Percentiles rank a stretch among this genome's conserved stretches.
phyloP scores from a whole-genome alignment of 2,888 invertebrate species.

The Neoitamus cyanurus region DNA sequence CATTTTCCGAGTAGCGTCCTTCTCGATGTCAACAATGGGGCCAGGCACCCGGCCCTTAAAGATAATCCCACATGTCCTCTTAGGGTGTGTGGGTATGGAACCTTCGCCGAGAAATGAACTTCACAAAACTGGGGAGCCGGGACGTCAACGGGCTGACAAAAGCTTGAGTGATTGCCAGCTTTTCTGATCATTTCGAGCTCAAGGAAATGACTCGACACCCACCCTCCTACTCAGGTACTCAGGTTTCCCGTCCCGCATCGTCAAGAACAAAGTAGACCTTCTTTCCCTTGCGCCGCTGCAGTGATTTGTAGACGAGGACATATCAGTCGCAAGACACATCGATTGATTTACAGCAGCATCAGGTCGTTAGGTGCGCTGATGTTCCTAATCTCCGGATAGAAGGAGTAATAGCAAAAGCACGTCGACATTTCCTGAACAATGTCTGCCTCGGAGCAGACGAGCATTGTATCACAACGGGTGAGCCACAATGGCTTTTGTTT shows the following conservation, averaged over 20 bases:
- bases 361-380: background rate
- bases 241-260: too few species aligned
- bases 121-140: background rate
- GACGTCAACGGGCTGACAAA: constrained; percentile 1
- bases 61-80: background rate
- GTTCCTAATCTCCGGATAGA: background rate
- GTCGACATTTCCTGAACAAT: background rate
- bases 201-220: background rate
- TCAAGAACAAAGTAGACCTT: background rate
- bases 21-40: background rate
- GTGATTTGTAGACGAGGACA: background rate
- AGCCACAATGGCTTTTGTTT: background rate
- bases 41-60: background rate
- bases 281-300: background rate
- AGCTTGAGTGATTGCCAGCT: constrained; percentile 28
- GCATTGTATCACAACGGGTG: background rate
- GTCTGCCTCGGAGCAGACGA: background rate
- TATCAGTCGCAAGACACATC: background rate
- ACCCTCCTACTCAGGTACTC: background rate
- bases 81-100: background rate
- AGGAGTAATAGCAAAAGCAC: background rate
- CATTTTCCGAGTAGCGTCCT: background rate
- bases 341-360: background rate
- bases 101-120: background rate
- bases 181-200: background rate